Evolutionary conservation across 2,113 vertebrate genomes (phyloP).

Genomic region (Chloroceryle aenea): DNA sequence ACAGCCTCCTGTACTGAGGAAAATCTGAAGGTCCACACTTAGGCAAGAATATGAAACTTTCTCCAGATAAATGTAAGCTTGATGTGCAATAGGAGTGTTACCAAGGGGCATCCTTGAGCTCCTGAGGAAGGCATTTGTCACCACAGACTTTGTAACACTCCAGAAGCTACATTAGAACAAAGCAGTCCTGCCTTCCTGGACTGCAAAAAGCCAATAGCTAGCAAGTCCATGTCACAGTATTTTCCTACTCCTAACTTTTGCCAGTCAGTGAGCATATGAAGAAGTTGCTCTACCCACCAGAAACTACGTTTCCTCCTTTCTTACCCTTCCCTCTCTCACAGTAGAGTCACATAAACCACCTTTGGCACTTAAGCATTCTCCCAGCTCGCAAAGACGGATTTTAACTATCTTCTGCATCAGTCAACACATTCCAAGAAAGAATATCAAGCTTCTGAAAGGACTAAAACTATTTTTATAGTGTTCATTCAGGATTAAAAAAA

Average conservation of each 20-base stretch:
- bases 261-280: not conserved
- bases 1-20: not conserved
- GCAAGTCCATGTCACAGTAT: not conserved
- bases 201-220: not conserved
- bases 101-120: not conserved
- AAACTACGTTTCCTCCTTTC: not conserved
- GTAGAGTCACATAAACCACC: not conserved
- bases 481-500: not conserved
- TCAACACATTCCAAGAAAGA: not conserved
- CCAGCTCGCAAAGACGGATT: not conserved
- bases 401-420: not conserved
- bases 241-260: not conserved
- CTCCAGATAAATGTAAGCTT: not conserved
- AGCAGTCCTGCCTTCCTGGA: not conserved
- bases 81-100: not conserved
- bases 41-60: no score
- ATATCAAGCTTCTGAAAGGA: not conserved
- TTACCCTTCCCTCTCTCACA: not conserved
- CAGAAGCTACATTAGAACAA: not conserved
- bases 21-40: not conserved
- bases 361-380: not conserved
- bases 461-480: not conserved
- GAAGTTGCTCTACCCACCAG: not conserved
- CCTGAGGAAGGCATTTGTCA: not conserved
- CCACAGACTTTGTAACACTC: not conserved